phyloP scores from a whole-genome alignment of 2,888 invertebrate genomes.

The Cerceris rybyensis region DNA sequence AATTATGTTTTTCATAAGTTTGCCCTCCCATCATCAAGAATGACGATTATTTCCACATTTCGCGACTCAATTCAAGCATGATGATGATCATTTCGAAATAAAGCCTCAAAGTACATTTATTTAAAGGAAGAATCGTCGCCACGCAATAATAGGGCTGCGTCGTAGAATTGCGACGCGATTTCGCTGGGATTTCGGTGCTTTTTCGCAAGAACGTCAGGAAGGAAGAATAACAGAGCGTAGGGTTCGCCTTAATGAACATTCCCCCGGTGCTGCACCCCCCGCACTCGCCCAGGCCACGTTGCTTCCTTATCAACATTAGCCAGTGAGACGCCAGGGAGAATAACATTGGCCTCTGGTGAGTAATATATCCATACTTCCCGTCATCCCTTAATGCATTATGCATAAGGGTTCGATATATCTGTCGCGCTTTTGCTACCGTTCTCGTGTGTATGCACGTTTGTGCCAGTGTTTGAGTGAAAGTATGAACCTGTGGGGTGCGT shows the following conservation, averaged over 20 bases:
- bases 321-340: slow-evolving; percentile 69
- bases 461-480: background rate
- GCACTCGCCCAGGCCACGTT: slow-evolving; percentile 28
- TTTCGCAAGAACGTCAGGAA: slow-evolving; percentile 18
- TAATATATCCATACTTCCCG: slow-evolving; percentile 71
- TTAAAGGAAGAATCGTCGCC: background rate
- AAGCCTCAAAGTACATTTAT: no score
- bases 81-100: no score
- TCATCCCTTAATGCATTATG: slow-evolving; percentile 73
- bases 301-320: slow-evolving; percentile 72
- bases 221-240: slow-evolving; percentile 43
- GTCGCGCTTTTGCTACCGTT: background rate
- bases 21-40: no score
- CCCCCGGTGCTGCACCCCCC: slow-evolving; percentile 38
- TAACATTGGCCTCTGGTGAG: slow-evolving; percentile 71
- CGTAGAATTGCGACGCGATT: slow-evolving; percentile 29
- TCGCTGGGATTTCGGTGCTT: slow-evolving; percentile 33
- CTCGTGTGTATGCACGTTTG: slow-evolving; percentile 6
- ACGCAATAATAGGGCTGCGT: background rate
- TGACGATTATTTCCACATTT: no score
- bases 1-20: no score
- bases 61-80: no score
- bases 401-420: slow-evolving; percentile 71
- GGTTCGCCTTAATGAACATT: slow-evolving; percentile 60
- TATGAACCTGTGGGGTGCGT: slow-evolving; percentile 7